Conservation (phyloP, 23 tunicate species). For the Trididemnum clinides region DNA sequence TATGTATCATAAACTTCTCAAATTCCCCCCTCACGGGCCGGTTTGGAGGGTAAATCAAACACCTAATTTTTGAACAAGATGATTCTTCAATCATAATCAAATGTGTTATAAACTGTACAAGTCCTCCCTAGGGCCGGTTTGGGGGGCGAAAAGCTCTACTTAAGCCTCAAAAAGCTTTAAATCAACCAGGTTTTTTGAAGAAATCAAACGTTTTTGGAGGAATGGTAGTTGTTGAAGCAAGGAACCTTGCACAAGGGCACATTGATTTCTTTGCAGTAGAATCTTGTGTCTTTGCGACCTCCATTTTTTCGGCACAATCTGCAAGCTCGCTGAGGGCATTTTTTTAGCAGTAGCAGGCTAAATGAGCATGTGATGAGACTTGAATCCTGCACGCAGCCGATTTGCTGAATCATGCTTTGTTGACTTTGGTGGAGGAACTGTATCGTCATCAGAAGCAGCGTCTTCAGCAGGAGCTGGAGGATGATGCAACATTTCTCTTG, state of each 20-base stretch:
- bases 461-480: slow-evolving; percentile 7
- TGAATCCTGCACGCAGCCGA: slow-evolving; percentile 29
- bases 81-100: slow-evolving; percentile 19
- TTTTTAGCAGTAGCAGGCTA: slow-evolving; percentile 27
- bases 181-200: slow-evolving; percentile 9
- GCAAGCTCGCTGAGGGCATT: slow-evolving; percentile 13
- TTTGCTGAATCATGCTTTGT: background rate
- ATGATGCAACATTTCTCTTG: slow-evolving; percentile 2
- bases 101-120: slow-evolving; percentile 5
- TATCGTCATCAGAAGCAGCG: background rate
- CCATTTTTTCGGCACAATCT: background rate
- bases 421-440: slow-evolving; percentile 1
- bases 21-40: slow-evolving; percentile 3
- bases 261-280: slow-evolving; percentile 15
- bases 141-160: background rate
- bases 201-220: slow-evolving; percentile 11
- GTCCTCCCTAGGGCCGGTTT: slow-evolving; percentile 19
- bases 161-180: slow-evolving; percentile 7
- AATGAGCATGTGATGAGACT: background rate
- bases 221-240: slow-evolving; percentile 10
- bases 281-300: slow-evolving; percentile 10
- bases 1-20: slow-evolving; percentile 6
- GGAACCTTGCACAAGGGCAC: slow-evolving; percentile 1
- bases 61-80: slow-evolving; percentile 15
- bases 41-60: slow-evolving; percentile 9